phyloP scores from a whole-genome alignment of 2,797 vertebrate genomes.

The Bradypodion pumilum region DNA sequence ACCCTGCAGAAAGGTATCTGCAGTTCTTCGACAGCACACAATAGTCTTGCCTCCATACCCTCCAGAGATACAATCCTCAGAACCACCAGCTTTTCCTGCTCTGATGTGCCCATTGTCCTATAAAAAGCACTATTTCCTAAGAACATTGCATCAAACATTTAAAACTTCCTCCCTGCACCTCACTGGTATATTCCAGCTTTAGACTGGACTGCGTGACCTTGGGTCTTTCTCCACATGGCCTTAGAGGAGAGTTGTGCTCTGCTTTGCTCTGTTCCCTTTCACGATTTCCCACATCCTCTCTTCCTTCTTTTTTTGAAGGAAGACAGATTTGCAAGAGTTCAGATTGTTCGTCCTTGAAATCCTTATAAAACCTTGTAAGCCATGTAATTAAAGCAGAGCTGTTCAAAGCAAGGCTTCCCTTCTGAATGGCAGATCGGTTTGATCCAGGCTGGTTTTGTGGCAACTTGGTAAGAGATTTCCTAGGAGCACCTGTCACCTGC shows the following conservation, averaged over 20 bases:
- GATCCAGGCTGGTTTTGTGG: neutral
- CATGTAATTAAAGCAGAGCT: slow-evolving; percentile 47
- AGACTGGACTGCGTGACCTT: neutral
- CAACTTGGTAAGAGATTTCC: neutral
- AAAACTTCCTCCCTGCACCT: neutral
- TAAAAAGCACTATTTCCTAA: neutral
- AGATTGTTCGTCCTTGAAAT: slow-evolving; percentile 39
- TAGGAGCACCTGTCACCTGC: neutral
- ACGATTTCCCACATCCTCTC: neutral
- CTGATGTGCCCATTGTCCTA: neutral
- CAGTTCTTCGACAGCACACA: neutral
- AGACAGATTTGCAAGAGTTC: slow-evolving; percentile 36
- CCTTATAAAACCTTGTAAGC: too few relatives aligned
- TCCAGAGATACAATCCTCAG: neutral
- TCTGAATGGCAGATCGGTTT: slow-evolving; percentile 3
- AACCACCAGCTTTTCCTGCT: too few relatives aligned
- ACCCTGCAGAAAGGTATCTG: neutral
- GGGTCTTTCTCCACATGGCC: too few relatives aligned
- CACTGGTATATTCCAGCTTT: neutral
- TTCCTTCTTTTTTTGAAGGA: neutral
- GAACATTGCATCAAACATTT: neutral
- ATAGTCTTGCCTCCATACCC: neutral
- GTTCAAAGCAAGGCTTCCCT: slow-evolving; percentile 2
- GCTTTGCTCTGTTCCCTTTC: neutral
- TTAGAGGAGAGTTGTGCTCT: too few relatives aligned